These are phyloP conservation scores for Acanthopleura granulata DNA, from an alignment of 2,888 invertebrate species.

Conservation along the genomic window DNA sequence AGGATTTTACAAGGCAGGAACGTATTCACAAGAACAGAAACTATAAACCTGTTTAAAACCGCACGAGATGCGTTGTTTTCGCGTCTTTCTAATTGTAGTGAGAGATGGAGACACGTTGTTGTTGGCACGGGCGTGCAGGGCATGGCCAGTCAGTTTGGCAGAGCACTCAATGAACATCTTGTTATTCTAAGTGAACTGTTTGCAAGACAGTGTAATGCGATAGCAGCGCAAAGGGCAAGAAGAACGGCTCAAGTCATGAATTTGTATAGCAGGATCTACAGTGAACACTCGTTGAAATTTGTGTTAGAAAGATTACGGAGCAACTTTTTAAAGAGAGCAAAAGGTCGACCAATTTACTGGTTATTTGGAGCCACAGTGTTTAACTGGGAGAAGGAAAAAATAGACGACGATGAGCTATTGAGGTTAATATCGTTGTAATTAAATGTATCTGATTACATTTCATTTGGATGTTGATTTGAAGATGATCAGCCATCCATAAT, in stretches of 20 bases:
- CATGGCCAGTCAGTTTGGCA: not conserved
- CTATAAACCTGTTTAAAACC: too few relatives aligned
- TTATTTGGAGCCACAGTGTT: slow-evolving; percentile 56
- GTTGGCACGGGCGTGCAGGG: too few relatives aligned
- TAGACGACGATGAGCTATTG: slow-evolving; percentile 55
- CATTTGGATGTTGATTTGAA: too few relatives aligned
- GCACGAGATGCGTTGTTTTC: too few relatives aligned
- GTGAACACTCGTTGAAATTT: slow-evolving; percentile 37
- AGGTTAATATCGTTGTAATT: slow-evolving; percentile 31
- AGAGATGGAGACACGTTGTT: too few relatives aligned
- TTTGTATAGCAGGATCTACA: slow-evolving; percentile 56
- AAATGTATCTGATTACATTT: too few relatives aligned
- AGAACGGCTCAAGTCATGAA: slow-evolving; percentile 48
- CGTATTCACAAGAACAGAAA: too few relatives aligned
- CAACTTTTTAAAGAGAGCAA: slow-evolving; percentile 28
- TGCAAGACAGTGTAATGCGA: slow-evolving; percentile 55
- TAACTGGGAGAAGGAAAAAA: slow-evolving; percentile 56
- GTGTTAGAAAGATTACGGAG: slow-evolving; percentile 36
- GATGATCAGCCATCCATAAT: too few relatives aligned
- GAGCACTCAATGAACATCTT: slow-evolving; percentile 36
- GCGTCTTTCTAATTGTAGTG: too few relatives aligned
- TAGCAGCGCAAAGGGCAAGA: slow-evolving; percentile 53
- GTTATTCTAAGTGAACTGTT: slow-evolving; percentile 37
- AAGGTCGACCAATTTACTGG: slow-evolving; percentile 33
- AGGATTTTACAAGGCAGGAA: too few relatives aligned